Evolutionary conservation across 2,888 invertebrate genomes (phyloP), one percentile per base, ranked within the genome.

Genomic region (Nebria salina): DNA sequence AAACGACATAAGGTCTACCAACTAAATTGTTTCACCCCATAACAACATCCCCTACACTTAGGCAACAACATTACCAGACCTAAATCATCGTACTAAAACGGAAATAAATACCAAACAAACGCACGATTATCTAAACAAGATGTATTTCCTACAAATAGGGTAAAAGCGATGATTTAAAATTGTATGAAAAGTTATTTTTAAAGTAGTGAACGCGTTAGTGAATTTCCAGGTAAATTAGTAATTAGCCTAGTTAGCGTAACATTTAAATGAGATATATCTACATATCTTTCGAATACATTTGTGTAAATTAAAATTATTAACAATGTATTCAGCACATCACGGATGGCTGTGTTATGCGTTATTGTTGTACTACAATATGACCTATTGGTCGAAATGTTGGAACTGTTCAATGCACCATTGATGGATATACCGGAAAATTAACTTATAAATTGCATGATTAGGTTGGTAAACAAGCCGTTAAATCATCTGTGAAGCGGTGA

Each of bases 301-400:
- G 54, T 54, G 54, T 54, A 54, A 54, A 54, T 54, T 54, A 54
- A 54, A 54, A 54, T 54, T 54, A 54, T 54, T 54, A 54, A 54
- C 54, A 54, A 54, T 54, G 54, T 54, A 54, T 54, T 54, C 13
- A 54, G 54, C 13, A 11, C 54, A 54, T 54, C 13, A 54, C 54
- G 54, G 11, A 11, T 54, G 54, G 54, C 34, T 34, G 34, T 34
- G 34, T 1, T 34, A 34, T 34, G 34, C 1, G 34, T 34, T 34
- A 34, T 34, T 34, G 1, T 34, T 34, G 34, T 34, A 34, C 2
- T 34, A 5, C 34, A 5, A 4, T 34, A 4, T 34, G 34, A 34
- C 34, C 34, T 34, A 34, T 34, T 34, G 20, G 20, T 20, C 20
- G 20, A 20, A 20, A 20, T 20, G 20, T 34, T 34, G 1, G 34